phyloP scores from a whole-genome alignment of 2,113 vertebrate genomes.

The Rhipidura dahli region DNA sequence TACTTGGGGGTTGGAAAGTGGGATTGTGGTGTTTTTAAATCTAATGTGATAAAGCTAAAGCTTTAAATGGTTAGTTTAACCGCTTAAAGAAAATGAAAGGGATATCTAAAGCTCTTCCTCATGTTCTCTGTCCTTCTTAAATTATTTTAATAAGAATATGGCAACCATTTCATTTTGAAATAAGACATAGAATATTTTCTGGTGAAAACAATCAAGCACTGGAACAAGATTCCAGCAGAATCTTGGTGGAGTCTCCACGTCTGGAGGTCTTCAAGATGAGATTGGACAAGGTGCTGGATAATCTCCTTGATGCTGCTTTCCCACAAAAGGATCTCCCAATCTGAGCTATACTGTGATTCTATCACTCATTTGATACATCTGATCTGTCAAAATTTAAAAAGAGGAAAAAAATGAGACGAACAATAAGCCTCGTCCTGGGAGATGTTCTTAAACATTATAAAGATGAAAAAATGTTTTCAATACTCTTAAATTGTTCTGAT shows the following conservation, averaged over 20 bases:
- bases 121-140: neutral
- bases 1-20: neutral
- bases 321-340: neutral
- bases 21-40: neutral
- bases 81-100: neutral
- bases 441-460: neutral
- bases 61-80: neutral
- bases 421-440: neutral
- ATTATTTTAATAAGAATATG: neutral
- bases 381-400: neutral
- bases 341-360: neutral
- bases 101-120: neutral
- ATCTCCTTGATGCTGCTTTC: neutral
- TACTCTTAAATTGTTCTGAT: neutral
- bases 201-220: neutral
- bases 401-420: neutral
- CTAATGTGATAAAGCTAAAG: neutral
- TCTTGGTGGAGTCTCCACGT: fast-evolving
- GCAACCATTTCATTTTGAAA: neutral
- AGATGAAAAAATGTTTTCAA: neutral
- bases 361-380: neutral
- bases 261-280: neutral
- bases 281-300: neutral
- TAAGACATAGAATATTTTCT: neutral
- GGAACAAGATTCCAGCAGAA: neutral